Conservation (phyloP, 2,888 invertebrate genomes). For the Synergus itoensis region DNA sequence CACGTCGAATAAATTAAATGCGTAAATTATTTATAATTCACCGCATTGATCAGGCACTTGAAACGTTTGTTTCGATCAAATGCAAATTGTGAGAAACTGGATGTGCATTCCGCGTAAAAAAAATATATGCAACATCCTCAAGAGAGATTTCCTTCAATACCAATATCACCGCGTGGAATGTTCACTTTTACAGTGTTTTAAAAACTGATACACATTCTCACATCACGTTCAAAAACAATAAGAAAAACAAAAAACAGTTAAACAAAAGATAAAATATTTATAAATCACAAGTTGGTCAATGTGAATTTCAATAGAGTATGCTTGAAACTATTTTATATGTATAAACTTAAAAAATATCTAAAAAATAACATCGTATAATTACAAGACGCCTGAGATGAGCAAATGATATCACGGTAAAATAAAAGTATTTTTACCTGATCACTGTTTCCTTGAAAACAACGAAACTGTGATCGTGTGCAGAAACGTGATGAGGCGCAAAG, state of each 20-base stretch:
- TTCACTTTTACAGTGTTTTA: background rate
- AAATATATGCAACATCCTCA: background rate
- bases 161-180: constrained; percentile 19
- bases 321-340: background rate
- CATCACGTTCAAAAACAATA: background rate
- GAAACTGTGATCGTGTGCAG: constrained; percentile 6
- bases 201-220: background rate
- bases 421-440: constrained; percentile 16
- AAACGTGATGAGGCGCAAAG: background rate
- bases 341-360: constrained; percentile 29
- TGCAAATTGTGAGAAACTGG: background rate
- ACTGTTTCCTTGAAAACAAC: background rate
- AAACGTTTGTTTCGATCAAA: background rate
- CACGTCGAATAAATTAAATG: constrained; percentile 5
- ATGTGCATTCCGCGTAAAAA: constrained; percentile 4
- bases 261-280: background rate
- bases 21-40: background rate
- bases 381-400: constrained; percentile 33
- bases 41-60: background rate
- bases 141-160: background rate
- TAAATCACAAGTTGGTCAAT: background rate
- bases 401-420: constrained; percentile 34
- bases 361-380: constrained; percentile 18
- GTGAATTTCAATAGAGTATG: background rate
- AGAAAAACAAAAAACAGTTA: background rate